Evolutionary conservation across 2,797 vertebrate species (phyloP).

Genomic region (Pipistrellus pipistrellus): DNA sequence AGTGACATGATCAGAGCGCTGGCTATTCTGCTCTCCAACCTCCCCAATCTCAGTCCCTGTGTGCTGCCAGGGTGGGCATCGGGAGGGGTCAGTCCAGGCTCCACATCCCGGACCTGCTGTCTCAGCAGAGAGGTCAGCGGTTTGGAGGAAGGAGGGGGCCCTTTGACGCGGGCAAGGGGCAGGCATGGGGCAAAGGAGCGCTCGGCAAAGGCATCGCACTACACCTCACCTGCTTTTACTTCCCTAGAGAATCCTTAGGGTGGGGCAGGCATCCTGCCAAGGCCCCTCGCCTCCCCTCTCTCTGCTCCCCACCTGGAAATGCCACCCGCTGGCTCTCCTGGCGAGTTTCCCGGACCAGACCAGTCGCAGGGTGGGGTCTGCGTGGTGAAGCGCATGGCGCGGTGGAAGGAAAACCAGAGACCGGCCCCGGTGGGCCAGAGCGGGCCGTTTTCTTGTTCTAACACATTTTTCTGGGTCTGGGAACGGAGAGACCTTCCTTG

Average conservation of each 20-base stretch:
- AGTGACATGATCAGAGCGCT: neutral
- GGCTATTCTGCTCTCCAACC: neutral
- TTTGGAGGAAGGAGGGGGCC: neutral
- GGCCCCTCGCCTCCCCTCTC: neutral
- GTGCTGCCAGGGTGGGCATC: no score
- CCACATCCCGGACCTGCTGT: neutral
- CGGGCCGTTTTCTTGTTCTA: neutral
- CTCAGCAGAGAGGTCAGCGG: neutral
- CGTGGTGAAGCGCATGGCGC: accelerated
- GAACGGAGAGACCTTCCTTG: neutral
- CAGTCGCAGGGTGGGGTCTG: neutral
- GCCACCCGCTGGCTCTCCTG: neutral
- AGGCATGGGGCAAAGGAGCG: neutral
- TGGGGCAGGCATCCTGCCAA: neutral
- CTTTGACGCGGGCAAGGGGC: neutral
- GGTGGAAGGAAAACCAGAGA: neutral
- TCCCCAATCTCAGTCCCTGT: neutral
- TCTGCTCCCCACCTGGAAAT: neutral
- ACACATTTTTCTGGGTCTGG: neutral
- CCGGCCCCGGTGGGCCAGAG: neutral
- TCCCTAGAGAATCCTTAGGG: neutral
- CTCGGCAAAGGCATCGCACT: neutral
- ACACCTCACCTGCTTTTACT: neutral
- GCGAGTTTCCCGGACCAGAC: neutral
- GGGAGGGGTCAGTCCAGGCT: neutral